A percentile compares a stretch with the other conserved stretches of the same genome.
Conservation (phyloP, 2,113 vertebrate genomes). For the Percopsis transmontana region DNA sequence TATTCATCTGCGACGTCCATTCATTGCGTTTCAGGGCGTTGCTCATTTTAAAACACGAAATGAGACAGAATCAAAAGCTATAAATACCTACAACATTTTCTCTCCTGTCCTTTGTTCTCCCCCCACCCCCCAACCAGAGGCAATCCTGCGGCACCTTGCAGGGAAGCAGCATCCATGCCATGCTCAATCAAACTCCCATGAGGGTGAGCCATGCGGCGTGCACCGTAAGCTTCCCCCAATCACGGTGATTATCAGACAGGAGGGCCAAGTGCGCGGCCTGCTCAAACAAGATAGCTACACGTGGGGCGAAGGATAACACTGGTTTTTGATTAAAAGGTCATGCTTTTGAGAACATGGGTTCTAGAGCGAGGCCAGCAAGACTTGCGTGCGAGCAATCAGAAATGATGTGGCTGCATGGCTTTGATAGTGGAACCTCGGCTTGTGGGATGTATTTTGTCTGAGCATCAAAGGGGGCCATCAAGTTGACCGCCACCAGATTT, state of each 20-base stretch:
- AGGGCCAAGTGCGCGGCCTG: constrained; percentile 3
- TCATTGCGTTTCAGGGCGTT: constrained; percentile 23
- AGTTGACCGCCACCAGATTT: constrained; percentile 4
- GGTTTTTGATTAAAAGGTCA: constrained; percentile 38
- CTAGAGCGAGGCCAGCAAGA: background rate
- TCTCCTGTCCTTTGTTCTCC: constrained; percentile 5
- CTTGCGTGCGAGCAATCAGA: constrained; percentile 5
- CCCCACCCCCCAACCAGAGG: constrained; percentile 1
- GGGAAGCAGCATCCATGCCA: background rate
- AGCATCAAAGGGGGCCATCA: constrained; percentile 11
- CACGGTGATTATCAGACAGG: constrained; percentile 34
- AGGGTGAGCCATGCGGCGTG: constrained; percentile 1
- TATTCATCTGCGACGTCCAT: constrained; percentile 35
- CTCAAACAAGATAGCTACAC: constrained; percentile 25
- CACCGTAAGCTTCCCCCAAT: constrained; percentile 25
- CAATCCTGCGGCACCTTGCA: background rate
- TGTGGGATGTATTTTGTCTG: background rate
- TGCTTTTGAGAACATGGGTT: constrained; percentile 18
- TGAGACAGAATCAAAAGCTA: constrained; percentile 15
- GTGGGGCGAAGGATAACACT: constrained; percentile 1
- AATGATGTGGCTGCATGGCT: constrained; percentile 9
- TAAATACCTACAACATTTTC: constrained; percentile 28
- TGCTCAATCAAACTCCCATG: constrained; percentile 13
- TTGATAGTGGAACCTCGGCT: constrained; percentile 5
- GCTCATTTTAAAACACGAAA: constrained; percentile 23